Base-by-base conservation (phyloP, 2,888 invertebrate species). In the Melanostoma scalare region DNA sequence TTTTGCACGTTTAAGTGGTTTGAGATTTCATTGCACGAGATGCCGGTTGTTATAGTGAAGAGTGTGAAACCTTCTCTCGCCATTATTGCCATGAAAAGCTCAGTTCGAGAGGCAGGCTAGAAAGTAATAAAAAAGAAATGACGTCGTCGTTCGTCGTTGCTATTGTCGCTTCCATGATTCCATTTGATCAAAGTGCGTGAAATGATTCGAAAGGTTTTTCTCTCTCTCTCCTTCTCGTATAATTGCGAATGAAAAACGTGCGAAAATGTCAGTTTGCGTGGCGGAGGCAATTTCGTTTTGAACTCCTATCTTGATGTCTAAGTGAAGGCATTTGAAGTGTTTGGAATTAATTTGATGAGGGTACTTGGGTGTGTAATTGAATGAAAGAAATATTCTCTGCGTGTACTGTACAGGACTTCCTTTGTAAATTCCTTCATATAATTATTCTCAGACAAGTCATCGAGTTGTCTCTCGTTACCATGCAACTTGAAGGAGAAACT, bases 231-330 rank as follows among this genome's bases (percentile, higher is more conserved):
- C 20, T 68, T 63, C 5, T 52, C 58, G 40, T 65, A 52, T 65
- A 65, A 75, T 80, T 80, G 65, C 44, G 53, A 50, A 46, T 30
- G 58, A 56, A 60, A 71, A 75, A 75, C 75, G 80, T 78, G 73
- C 53, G 67, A 73, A 67, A 73, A 60, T 78, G 58, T 53, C 4
- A 30, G 52, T 52, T 20, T 30, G 8, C 9, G 6, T 52, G 6
- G 6, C 3, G 9, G 44, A 53, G 36, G 48, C 58, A 67, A 60
- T 75, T 35, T 20, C 42, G 53, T 56, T 38, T 48, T 40, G 33
- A 36, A 38, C 20, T 56, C n/a, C 42, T 48, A 65, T 67, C 48
- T 46, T 33, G 55, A 40, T 48, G 38, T 61, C 48, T 53, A 55
- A 55, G 36, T 73, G 52, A 30, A 46, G 67, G 35, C 38, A 38